phyloP scores from a whole-genome alignment of 2,888 invertebrate species.

The Pterostichus niger region DNA sequence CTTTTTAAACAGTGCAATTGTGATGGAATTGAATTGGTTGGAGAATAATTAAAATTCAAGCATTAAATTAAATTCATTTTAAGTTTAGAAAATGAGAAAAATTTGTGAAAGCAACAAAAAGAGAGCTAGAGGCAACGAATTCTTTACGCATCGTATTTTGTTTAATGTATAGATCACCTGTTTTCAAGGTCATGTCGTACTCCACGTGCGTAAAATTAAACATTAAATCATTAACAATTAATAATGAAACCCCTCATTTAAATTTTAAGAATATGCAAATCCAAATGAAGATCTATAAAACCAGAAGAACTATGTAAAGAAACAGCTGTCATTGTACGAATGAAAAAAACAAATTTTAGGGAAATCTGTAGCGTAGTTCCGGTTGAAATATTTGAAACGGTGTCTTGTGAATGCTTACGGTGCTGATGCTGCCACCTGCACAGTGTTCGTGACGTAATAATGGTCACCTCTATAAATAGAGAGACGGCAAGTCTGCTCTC shows the following conservation, averaged over 20 bases:
- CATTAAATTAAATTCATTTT: constrained; percentile 6
- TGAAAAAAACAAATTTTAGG: not conserved
- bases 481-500: constrained; percentile 53
- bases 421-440: constrained; percentile 25
- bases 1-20: no score
- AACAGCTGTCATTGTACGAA: not conserved
- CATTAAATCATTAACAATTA: no score
- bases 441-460: constrained; percentile 52
- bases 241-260: no score
- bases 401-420: not conserved
- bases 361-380: constrained; percentile 37
- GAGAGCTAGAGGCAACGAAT: constrained; percentile 22
- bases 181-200: constrained; percentile 13
- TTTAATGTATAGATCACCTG: constrained; percentile 21
- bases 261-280: no score
- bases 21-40: no score
- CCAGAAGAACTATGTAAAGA: no score
- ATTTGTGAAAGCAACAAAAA: constrained; percentile 32
- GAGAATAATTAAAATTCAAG: constrained; percentile 10
- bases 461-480: constrained; percentile 64
- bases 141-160: constrained; percentile 24
- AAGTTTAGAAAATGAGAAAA: constrained; percentile 25
- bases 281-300: no score
- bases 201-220: no score
- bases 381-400: constrained; percentile 9